Evolutionary conservation across 2,797 vertebrate genomes (phyloP), one percentile per base, ranked within the genome.

Genomic region (Notolabrus celidotus): DNA sequence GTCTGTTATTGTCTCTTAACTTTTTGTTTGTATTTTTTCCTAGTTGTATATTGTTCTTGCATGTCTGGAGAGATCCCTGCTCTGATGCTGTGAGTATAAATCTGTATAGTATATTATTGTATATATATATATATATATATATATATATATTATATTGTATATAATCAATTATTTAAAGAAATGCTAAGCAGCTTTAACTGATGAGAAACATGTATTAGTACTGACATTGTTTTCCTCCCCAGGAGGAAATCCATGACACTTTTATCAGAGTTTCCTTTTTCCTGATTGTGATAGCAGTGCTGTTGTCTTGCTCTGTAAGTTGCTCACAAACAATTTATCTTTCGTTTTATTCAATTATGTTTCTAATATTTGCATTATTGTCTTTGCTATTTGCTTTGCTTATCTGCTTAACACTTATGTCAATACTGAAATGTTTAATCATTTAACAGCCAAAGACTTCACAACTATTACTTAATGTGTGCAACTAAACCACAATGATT

Each of bases 31-130:
- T 67, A 23, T 34, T 49, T 52, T 71, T 20, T 56, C 68, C 0
- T 88, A 96, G 96, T 70, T 96, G 95, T 78, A 88, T 95, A 77
- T 88, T 95, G 49, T 95, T 96, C 72, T 58, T 95, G 74, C 92
- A 84, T 19, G 22, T 78, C 22, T 80, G 54, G 79, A 77, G 2
- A 2, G 89, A 94, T 39, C 4, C 79, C 74, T 94, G 94, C 70
- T 51, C 86, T 5, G 11, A 74, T 33, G 12, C 80, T 71, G 92
- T 94, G 70, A 89, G 90, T 86, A 19, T 47, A 4, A 25, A 47
- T 25, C 46, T 6, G 4, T 8, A 8, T 31, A 31, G 7, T 31
- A 7, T 31, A 7, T 31, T 23, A 16, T 39, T 10, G 8, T 15
- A 42, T 51, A 8, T 2, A n/a, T n/a, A n/a, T n/a, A n/a, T n/a